Base-by-base conservation (phyloP, 2,888 invertebrate species). In the Cordylochernes scorpioides region DNA sequence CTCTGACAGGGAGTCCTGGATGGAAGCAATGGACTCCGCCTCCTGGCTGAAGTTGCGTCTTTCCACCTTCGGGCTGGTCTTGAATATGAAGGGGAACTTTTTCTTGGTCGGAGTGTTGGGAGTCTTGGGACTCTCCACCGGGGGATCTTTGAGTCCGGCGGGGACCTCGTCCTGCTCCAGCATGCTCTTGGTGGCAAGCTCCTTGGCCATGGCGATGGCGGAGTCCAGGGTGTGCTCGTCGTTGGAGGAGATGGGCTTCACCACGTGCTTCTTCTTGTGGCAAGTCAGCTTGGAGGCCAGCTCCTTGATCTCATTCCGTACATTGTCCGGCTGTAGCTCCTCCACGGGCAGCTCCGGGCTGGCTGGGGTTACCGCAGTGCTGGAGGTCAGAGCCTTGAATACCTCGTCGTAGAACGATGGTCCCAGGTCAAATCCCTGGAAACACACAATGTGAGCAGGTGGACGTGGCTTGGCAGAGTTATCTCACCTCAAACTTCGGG, bases 221-320 rank as follows among this genome's bases (percentile, higher is more conserved):
- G 74, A 74, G 45, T 88, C 78, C 35, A 91, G 60, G 6, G 78
- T 77, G 52, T 70, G 75, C 51, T 80, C 71, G 48, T 88, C 88
- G 35, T 82, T 71, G 0, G 82, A 74, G 8, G 86, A 86, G 57
- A 91, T 84, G 3, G 72, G 78, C 52, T 86, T 88, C 48, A 86
- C 55, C 44, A 61, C 61, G 32, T 60, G 60, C 50, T 61, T 61
- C 44, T 62, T 62, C 46, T 62, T 63, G 45, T 60, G 61, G 2
- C 28, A 34, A 15, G 30, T 30, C 25, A 21, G 19, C 24, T 41
- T 39, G 22, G 39, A 27, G 10, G 38, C 28, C 39, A 66, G 58
- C 56, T 73, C 64, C 39, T 62, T 54, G 25, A 71, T 52, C 47
- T 73, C 72, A 45, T 71, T 71, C 40, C 65, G 64, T 25, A 64